phyloP scores from a whole-genome alignment of 2,113 vertebrate species.

The Lagopus leucura region DNA sequence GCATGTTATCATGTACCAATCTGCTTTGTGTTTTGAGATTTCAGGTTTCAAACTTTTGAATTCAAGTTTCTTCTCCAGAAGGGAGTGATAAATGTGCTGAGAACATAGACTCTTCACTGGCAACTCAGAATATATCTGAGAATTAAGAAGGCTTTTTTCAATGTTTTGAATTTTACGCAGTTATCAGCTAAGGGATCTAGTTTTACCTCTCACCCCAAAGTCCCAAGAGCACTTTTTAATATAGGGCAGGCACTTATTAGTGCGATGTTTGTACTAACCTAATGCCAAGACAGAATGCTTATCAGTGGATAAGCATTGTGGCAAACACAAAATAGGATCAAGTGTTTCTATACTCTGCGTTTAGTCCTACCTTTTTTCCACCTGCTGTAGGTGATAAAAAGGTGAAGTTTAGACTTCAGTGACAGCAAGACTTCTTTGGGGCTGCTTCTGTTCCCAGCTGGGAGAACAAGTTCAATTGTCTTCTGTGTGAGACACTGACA shows the following conservation, averaged over 20 bases:
- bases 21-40: not conserved
- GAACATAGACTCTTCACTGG: not conserved
- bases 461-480: not conserved
- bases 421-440: not conserved
- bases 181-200: not conserved
- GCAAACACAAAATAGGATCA: not conserved
- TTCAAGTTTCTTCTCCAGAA: not conserved
- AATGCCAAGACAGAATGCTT: not conserved
- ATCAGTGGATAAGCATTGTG: not conserved
- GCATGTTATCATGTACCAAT: fast-evolving
- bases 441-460: not conserved
- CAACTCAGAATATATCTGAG: not conserved
- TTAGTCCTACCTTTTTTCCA: not conserved
- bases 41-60: not conserved
- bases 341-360: not conserved
- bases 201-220: not conserved
- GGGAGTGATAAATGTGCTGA: not conserved
- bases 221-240: not conserved
- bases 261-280: not conserved
- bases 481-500: not conserved
- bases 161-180: not conserved
- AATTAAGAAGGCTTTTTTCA: not conserved
- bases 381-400: not conserved
- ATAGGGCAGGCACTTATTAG: not conserved
- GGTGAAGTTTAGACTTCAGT: not conserved